A percentile compares a stretch with the other conserved stretches of the same genome.
phyloP scores from a whole-genome alignment of 1,140 invertebrate genomes.

The Homalodisca vitripennis region DNA sequence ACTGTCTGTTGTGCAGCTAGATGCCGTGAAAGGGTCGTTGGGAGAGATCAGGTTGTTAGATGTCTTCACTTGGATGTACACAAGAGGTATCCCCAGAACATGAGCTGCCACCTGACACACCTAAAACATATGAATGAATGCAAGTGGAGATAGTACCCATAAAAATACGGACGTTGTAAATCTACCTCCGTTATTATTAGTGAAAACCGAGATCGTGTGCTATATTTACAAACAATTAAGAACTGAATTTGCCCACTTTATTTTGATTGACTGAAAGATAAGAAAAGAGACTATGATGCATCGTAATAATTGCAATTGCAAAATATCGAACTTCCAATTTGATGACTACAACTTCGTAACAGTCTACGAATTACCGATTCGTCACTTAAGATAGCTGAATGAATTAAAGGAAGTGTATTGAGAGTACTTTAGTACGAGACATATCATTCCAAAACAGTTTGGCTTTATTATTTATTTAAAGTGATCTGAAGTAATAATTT shows the following conservation, averaged over 20 bases:
- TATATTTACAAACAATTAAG: not conserved
- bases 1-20: slow-evolving; percentile 69
- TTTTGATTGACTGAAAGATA: not conserved
- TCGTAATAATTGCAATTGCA: too few relatives aligned
- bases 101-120: slow-evolving; percentile 75
- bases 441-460: too few relatives aligned
- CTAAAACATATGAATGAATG: slow-evolving; percentile 46
- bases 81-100: slow-evolving; percentile 68
- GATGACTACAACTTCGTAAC: too few relatives aligned
- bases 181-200: not conserved
- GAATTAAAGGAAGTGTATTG: too few relatives aligned
- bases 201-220: not conserved
- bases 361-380: too few relatives aligned
- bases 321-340: too few relatives aligned
- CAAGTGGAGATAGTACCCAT: not conserved
- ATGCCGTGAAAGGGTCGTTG: slow-evolving; percentile 65
- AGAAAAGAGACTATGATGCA: not conserved
- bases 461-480: too few relatives aligned
- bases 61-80: slow-evolving; percentile 68
- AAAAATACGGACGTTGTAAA: not conserved
- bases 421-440: too few relatives aligned
- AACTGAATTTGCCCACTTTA: not conserved
- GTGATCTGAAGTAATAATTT: too few relatives aligned
- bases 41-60: slow-evolving; percentile 60
- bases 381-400: too few relatives aligned